Conservation (phyloP, 2,888 invertebrate species). For the Toxonevra muliebris region DNA sequence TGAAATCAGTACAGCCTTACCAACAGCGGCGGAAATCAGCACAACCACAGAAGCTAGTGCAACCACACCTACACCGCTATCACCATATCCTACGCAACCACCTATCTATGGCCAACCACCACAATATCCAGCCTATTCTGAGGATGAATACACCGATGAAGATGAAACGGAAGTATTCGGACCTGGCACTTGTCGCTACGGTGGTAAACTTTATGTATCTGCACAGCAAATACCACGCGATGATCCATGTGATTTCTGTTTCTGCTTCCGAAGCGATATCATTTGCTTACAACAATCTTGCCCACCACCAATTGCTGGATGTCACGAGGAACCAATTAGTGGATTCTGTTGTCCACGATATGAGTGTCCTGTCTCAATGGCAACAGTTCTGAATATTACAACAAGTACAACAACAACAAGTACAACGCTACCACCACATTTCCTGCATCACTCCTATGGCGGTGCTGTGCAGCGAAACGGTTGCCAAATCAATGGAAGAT, state of each 20-base stretch:
- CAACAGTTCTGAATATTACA: constrained; percentile 80
- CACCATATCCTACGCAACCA: constrained; percentile 44
- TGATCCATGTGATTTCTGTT: constrained; percentile 95
- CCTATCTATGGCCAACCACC: constrained; percentile 54
- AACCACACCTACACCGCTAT: constrained; percentile 15
- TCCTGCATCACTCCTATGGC: constrained; percentile 81
- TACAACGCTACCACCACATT: constrained; percentile 84
- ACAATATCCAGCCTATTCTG: constrained; percentile 60
- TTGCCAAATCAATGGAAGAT: constrained; percentile 85
- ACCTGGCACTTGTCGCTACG: constrained; percentile 90
- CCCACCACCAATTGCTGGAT: constrained; percentile 91
- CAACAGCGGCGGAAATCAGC: constrained; percentile 45
- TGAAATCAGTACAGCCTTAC: not conserved
- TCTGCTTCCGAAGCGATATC: constrained; percentile 96
- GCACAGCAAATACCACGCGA: constrained; percentile 95
- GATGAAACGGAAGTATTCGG: constrained; percentile 82
- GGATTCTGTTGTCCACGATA: constrained; percentile 96
- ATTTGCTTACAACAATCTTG: constrained; percentile 95
- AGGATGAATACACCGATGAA: constrained; percentile 73
- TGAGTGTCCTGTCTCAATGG: constrained; percentile 92
- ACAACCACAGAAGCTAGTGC: constrained; percentile 41
- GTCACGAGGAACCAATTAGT: constrained; percentile 90
- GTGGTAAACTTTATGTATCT: constrained; percentile 91
- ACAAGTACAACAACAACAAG: constrained; percentile 90
- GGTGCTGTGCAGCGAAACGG: constrained; percentile 74